These are phyloP conservation scores for Pachyseris speciosa DNA, from an alignment of 64 coral and sea anemone genomes.

Conservation along the genomic window DNA sequence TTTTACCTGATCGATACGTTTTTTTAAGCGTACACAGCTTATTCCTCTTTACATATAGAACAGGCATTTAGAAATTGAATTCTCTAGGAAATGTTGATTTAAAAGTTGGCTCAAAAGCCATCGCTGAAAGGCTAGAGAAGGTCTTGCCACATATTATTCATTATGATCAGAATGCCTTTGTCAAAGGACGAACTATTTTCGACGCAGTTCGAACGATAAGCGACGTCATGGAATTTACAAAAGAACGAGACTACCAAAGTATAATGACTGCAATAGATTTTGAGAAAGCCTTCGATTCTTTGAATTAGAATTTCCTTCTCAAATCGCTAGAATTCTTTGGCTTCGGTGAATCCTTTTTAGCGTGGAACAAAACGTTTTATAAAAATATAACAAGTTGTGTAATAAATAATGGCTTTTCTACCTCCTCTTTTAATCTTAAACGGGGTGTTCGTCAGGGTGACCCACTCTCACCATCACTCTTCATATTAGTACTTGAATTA, in stretches of 20 bases:
- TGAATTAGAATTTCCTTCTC: conserved; percentile 10
- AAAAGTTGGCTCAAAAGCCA: conserved; percentile 57
- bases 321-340: conserved; percentile 21
- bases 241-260: background rate
- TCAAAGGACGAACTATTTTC: conserved; percentile 44
- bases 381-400: conserved; percentile 22
- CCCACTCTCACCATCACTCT: conserved; percentile 34
- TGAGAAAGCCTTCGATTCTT: conserved; percentile 47
- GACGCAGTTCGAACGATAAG: background rate
- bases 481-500: conserved; percentile 33
- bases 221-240: background rate
- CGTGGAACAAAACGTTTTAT: conserved; percentile 37
- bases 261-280: conserved; percentile 45
- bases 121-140: conserved; percentile 48
- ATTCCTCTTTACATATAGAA: too few species aligned
- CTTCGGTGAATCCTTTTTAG: conserved; percentile 28
- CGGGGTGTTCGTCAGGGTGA: conserved; percentile 41
- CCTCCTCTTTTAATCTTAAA: background rate
- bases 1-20: too few species aligned
- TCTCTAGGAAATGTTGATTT: conserved; percentile 48
- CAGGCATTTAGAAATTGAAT: too few species aligned
- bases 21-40: too few species aligned
- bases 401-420: conserved; percentile 40
- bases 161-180: conserved; percentile 45
- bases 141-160: conserved; percentile 35